These are phyloP conservation scores for Aethes cnicana DNA, from an alignment of 2,888 invertebrate genomes.

Conservation along the genomic window DNA sequence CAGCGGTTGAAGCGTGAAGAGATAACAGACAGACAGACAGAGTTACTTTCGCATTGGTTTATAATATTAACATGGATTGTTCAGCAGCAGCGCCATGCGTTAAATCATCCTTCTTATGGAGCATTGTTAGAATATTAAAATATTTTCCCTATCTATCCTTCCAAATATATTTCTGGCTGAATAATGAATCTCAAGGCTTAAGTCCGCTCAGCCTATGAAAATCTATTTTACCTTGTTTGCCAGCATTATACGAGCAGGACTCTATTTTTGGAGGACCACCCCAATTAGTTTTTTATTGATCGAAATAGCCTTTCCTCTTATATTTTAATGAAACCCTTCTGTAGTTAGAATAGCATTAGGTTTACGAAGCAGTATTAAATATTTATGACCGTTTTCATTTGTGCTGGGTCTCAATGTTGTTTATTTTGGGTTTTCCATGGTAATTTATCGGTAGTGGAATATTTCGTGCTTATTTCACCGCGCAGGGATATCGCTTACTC, in stretches of 20 bases:
- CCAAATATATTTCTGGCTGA: conserved; percentile 20
- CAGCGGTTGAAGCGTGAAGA: too few species aligned
- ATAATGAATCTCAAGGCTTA: conserved; percentile 29
- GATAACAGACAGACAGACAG: too few species aligned
- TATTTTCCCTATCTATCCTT: conserved; percentile 23
- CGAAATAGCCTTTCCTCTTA: conserved; percentile 42
- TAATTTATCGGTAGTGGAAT: conserved; percentile 33
- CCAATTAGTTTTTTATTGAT: conserved; percentile 47
- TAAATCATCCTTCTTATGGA: too few species aligned
- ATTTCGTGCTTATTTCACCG: background rate
- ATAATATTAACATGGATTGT: too few species aligned
- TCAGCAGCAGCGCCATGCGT: too few species aligned
- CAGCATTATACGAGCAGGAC: too few species aligned
- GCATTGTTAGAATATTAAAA: conserved; percentile 18
- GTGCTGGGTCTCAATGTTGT: conserved; percentile 1
- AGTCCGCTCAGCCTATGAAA: conserved; percentile 25
- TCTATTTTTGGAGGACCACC: conserved; percentile 25
- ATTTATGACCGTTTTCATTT: conserved; percentile 35
- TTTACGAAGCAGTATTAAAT: conserved; percentile 36
- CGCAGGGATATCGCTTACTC: background rate
- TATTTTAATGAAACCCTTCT: conserved; percentile 50
- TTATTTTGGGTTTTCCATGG: conserved; percentile 4
- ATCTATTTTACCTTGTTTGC: conserved; percentile 29
- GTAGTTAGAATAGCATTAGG: conserved; percentile 41
- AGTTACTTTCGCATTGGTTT: too few species aligned